Percentiles rank a stretch among this genome's conserved stretches.
These are phyloP conservation scores for Cebus imitator DNA, from an alignment of 2,113 vertebrate genomes.

Conservation along the genomic window DNA sequence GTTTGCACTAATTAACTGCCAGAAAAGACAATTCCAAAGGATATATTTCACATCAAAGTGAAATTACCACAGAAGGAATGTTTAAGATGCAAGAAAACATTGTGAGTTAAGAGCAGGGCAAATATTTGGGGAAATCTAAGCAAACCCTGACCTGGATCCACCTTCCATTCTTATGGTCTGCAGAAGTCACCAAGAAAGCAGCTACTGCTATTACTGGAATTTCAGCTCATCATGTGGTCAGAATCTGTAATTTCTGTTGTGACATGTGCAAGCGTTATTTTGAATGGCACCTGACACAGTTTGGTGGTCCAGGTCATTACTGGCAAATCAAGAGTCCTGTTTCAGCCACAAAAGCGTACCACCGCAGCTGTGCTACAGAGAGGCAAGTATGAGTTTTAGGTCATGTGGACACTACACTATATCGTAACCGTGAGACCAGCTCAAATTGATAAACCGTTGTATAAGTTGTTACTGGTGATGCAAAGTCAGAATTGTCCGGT, in stretches of 20 bases:
- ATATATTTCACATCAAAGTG: not conserved
- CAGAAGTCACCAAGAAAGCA: not conserved
- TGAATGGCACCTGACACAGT: not conserved
- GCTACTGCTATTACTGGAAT: not conserved
- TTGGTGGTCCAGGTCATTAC: not conserved
- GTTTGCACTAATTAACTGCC: too few relatives aligned
- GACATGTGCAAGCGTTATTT: not conserved
- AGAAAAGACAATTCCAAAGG: not conserved
- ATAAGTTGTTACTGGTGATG: not conserved
- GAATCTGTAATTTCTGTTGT: not conserved
- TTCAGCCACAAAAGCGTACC: not conserved
- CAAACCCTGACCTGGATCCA: not conserved
- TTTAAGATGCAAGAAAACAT: not conserved
- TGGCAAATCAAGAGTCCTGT: not conserved
- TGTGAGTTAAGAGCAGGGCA: rapidly evolving
- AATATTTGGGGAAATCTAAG: not conserved
- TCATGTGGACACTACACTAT: not conserved
- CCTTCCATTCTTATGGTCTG: not conserved
- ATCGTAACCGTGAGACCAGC: not conserved
- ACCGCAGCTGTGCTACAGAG: not conserved
- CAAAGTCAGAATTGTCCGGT: not conserved
- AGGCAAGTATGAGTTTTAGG: not conserved
- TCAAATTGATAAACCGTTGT: not conserved
- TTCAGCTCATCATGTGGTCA: not conserved
- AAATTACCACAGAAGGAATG: not conserved